Base-by-base conservation (phyloP, 2,113 vertebrate genomes). In the Tricholaema leucomelas region DNA sequence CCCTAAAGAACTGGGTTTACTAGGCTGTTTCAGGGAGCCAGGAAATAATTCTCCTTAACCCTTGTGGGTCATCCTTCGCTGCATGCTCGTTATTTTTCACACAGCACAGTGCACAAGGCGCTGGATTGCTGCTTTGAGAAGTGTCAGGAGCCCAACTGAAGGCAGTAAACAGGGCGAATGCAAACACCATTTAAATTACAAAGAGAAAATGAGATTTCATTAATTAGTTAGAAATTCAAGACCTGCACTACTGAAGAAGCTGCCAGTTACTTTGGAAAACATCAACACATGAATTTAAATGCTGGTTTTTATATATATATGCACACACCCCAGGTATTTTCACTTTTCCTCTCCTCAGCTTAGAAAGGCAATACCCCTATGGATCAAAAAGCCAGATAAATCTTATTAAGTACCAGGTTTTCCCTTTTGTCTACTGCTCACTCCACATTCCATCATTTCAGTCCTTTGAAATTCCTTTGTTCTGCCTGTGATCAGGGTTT, bases 391-490 rank as follows among this genome's bases (percentile, higher is more conserved):
- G 81, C 69, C 60, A 95, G 90, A 97, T 97, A 96, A 97, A 97
- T 96, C 92, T 97, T 96, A 97, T 50, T 94, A 97, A 97, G 90
- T 77, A 96, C 71, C 69, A 85, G 69, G 44, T 96, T 96, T 93
- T 95, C 92, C 66, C 90, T 96, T 97, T 96, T 97, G 95, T 97
- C 94, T 93, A 81, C 86, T 86, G 44, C 87, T 97, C 93, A 97
- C 96, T 95, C 85, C 81, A 96, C 70, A 93, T 95, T 97, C 95
- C 95, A 97, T 97, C 96, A 96, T 78, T 94, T 92, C 91, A 91
- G 89, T 30, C 91, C 93, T 96, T 96, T 95, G 94, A 95, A 97
- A 96, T 93, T 73, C 85, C 95, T 98, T 97, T 97, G 96, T 97
- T 97, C 94, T 94, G 92, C 71, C 87, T 71, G 21, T 91, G 93